Percentiles rank a stretch among this genome's conserved stretches.
Evolutionary conservation across 2,797 vertebrate genomes (phyloP).

Genomic region (Bradypus variegatus): DNA sequence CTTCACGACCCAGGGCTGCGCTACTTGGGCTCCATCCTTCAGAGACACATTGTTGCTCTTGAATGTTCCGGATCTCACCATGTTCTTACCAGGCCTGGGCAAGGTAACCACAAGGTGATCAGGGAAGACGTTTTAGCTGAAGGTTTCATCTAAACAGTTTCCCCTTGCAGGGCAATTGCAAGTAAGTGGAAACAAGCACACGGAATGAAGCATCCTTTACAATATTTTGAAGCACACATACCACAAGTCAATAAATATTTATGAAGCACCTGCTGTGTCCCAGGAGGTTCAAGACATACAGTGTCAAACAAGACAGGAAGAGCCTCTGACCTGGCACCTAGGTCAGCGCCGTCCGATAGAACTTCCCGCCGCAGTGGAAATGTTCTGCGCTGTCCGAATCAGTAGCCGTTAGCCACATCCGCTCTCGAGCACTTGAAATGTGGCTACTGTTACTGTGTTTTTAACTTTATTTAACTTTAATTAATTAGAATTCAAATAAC

Average conservation of each 20-base stretch:
- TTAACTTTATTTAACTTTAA: neutral
- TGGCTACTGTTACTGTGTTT: neutral
- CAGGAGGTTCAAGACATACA: accelerated
- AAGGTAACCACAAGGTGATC: neutral
- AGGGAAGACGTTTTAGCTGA: neutral
- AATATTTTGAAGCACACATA: neutral
- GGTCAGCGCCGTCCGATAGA: accelerated
- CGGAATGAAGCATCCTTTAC: neutral
- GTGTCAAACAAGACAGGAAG: neutral
- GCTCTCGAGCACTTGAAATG: neutral
- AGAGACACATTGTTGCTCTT: neutral
- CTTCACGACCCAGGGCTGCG: neutral
- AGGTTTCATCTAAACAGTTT: neutral
- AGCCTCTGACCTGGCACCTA: neutral
- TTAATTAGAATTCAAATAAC: neutral
- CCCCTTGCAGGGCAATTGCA: accelerated
- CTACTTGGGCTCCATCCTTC: neutral
- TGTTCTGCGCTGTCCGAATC: accelerated
- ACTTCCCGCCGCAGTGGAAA: neutral
- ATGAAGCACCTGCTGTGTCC: neutral
- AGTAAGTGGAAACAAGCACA: too few species aligned
- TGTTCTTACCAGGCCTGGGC: neutral
- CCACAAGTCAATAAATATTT: neutral
- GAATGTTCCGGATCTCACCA: neutral
- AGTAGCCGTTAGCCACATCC: accelerated